A percentile compares a stretch with the other conserved stretches of the same genome.
Conservation (phyloP, 1,140 invertebrate genomes). For the Scaptomyza montana region DNA sequence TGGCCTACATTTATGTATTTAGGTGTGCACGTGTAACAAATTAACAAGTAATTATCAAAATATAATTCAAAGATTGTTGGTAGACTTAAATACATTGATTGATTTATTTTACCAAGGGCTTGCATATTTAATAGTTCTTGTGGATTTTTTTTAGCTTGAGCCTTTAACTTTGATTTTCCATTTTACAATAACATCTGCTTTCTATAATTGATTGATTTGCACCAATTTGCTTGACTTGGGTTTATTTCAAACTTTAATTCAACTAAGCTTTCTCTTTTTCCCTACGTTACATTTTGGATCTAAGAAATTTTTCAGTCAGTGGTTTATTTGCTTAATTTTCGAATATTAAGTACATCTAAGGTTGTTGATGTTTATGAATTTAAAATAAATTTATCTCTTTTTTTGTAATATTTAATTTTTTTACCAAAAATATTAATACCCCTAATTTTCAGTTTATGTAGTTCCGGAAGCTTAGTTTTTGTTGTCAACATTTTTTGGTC, state of each 20-base stretch:
- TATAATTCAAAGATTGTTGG: slow-evolving; percentile 11
- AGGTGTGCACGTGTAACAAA: slow-evolving; percentile 13
- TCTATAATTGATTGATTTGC: slow-evolving; percentile 23
- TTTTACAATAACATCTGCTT: background rate
- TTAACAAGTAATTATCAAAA: slow-evolving; percentile 12
- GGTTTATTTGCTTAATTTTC: background rate
- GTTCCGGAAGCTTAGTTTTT: no score
- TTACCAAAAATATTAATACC: no score
- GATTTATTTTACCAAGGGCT: slow-evolving; percentile 4
- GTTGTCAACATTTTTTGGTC: no score
- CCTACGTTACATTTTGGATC: background rate
- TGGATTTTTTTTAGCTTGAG: background rate
- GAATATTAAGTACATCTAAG: no score
- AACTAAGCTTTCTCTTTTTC: background rate
- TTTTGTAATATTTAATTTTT: no score
- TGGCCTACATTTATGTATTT: slow-evolving; percentile 15
- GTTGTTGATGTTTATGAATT: no score
- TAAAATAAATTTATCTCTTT: no score
- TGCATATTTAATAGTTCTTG: slow-evolving; percentile 6
- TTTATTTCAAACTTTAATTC: background rate
- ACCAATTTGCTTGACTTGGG: background rate
- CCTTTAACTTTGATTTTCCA: background rate
- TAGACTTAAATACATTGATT: slow-evolving; percentile 19
- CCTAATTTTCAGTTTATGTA: no score
- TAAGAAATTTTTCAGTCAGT: background rate